phyloP scores from a whole-genome alignment of 2,113 vertebrate species.

The Amphilophus citrinellus region DNA sequence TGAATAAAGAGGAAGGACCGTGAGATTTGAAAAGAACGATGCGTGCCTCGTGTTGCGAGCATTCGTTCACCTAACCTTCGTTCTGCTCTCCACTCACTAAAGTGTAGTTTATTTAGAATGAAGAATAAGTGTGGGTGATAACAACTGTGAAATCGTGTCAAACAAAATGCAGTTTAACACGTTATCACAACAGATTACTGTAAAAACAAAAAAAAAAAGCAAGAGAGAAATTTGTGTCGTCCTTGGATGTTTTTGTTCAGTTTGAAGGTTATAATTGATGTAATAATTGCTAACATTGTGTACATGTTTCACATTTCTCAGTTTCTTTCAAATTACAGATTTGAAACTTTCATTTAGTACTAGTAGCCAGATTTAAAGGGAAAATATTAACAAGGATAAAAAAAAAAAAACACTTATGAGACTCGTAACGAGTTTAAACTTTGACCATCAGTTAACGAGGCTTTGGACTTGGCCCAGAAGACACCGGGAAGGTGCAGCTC shows the following conservation, averaged over 20 bases:
- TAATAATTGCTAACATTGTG: neutral
- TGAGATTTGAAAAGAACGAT: constrained; percentile 18
- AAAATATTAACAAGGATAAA: neutral
- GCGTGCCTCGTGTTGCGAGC: neutral
- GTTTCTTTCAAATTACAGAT: neutral
- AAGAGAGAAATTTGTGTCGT: neutral
- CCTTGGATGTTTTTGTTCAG: neutral
- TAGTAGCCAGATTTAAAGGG: neutral
- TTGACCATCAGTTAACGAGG: neutral
- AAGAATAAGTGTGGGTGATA: neutral
- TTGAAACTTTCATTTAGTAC: neutral
- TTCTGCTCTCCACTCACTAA: neutral
- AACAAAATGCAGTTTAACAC: neutral
- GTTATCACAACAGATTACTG: too few species aligned
- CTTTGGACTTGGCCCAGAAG: too few species aligned
- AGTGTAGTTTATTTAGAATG: neutral
- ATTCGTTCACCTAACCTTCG: neutral
- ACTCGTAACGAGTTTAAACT: neutral
- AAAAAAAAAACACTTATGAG: neutral
- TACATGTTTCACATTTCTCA: neutral
- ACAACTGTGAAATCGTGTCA: neutral
- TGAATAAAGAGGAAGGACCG: constrained; percentile 24
- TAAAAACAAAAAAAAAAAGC: too few species aligned
- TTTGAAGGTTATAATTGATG: neutral
- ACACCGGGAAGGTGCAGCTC: neutral